Conservation (phyloP, 35 echinoderm and acorn worm genomes). For the Chiridota heheva region DNA sequence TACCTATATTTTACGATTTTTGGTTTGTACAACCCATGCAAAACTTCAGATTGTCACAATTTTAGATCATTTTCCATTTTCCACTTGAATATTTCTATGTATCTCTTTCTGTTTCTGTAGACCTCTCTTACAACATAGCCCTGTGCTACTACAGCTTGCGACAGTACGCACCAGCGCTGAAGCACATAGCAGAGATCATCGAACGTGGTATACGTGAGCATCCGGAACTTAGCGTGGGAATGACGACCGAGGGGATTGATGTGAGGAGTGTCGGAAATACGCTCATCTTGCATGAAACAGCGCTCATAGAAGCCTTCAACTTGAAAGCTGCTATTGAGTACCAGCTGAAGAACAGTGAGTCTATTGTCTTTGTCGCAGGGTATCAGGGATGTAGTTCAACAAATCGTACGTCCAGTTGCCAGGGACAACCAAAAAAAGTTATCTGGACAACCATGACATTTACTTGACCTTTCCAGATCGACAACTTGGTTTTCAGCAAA, state of each 20-base stretch:
- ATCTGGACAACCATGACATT: too few species aligned
- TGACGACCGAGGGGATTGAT: constrained; percentile 99
- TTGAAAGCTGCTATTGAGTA: constrained; percentile 96
- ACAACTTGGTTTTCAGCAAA: too few species aligned
- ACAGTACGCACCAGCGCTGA: constrained; percentile 97
- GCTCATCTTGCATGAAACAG: constrained; percentile 85
- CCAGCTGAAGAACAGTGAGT: constrained; percentile 95
- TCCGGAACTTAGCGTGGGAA: constrained; percentile 96
- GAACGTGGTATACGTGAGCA: constrained; percentile 96
- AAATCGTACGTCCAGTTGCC: too few species aligned
- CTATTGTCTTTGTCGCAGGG: neutral
- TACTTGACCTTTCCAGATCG: too few species aligned
- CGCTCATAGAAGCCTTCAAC: constrained; percentile 97
- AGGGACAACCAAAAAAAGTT: too few species aligned
- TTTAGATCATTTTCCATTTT: too few species aligned
- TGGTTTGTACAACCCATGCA: too few species aligned
- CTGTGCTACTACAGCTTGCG: constrained; percentile 97
- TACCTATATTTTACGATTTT: too few species aligned
- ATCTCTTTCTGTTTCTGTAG: constrained; percentile 29
- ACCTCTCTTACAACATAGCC: constrained; percentile 97
- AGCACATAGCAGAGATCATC: constrained; percentile 96
- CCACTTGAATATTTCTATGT: too few species aligned
- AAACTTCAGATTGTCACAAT: too few species aligned
- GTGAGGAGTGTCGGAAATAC: constrained; percentile 96
- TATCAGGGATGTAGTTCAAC: neutral